Evolutionary conservation across 2,113 vertebrate species (phyloP).

Genomic region (Caranx melampygus): DNA sequence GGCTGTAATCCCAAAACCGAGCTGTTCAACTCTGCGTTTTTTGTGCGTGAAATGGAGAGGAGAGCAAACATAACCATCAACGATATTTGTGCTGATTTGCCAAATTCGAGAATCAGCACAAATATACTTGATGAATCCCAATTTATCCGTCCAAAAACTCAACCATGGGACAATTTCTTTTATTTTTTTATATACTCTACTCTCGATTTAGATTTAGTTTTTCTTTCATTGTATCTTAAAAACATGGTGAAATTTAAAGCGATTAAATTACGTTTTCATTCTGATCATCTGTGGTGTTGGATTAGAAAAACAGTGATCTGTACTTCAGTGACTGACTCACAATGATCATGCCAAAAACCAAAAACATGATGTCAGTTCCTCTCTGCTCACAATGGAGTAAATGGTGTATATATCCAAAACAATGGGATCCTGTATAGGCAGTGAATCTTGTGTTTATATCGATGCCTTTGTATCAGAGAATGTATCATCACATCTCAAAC

Average conservation of each 20-base stretch:
- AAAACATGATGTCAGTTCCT: not conserved
- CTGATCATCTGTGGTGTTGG: not conserved
- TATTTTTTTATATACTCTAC: not conserved
- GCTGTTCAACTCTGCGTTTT: conserved; percentile 19
- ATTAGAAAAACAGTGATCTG: not conserved
- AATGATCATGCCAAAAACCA: not conserved
- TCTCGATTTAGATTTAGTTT: not conserved
- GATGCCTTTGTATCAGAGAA: conserved; percentile 33
- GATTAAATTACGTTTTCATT: not conserved
- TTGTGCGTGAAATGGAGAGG: not conserved
- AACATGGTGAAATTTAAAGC: not conserved
- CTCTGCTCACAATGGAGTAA: not conserved
- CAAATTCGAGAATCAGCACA: not conserved
- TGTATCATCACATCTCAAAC: conserved; percentile 36
- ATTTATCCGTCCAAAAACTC: not conserved
- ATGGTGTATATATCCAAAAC: not conserved
- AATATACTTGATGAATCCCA: not conserved
- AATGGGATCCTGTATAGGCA: not conserved
- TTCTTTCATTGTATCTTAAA: not conserved
- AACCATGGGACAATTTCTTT: not conserved
- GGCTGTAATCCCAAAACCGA: conserved; percentile 59
- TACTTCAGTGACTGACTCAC: not conserved
- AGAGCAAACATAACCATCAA: conserved; percentile 17
- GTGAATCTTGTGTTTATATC: conserved; percentile 7
- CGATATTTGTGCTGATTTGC: not conserved